Evolutionary conservation across 2,888 invertebrate genomes (phyloP).

Genomic region (Rutpela maculata): DNA sequence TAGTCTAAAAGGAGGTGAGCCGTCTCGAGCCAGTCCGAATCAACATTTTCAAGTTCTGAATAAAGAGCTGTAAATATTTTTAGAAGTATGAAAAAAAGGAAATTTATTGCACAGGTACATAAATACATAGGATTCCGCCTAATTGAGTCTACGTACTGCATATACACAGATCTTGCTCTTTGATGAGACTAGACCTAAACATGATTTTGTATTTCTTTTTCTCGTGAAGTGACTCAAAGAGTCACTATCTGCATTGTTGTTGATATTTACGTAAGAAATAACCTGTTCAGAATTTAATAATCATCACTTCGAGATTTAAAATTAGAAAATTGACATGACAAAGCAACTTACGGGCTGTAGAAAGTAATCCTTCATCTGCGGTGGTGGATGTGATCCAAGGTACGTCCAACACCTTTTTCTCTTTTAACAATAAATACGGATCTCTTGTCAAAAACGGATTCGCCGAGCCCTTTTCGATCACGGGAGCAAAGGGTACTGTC

Average conservation of each 20-base stretch:
- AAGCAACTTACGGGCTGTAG: conserved; percentile 80
- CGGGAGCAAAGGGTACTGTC: conserved; percentile 65
- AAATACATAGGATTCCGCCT: too few relatives aligned
- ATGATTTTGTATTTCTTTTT: too few relatives aligned
- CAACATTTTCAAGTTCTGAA: neutral
- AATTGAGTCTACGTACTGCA: too few relatives aligned
- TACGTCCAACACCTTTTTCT: conserved; percentile 78
- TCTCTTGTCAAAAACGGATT: conserved; percentile 80
- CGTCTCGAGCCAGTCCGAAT: conserved; percentile 57
- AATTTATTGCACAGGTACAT: too few relatives aligned
- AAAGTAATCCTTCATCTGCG: conserved; percentile 84
- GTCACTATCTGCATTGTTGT: too few relatives aligned
- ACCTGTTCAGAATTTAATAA: too few relatives aligned
- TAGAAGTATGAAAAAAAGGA: neutral
- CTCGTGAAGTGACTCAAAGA: too few relatives aligned
- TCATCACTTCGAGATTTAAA: too few relatives aligned
- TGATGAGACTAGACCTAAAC: too few relatives aligned
- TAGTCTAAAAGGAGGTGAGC: conserved; percentile 62
- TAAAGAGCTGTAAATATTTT: neutral
- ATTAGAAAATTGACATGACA: too few relatives aligned
- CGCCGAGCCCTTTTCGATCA: conserved; percentile 69
- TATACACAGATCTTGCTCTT: too few relatives aligned
- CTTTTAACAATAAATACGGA: conserved; percentile 78
- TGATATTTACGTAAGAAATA: too few relatives aligned
- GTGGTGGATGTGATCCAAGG: conserved; percentile 83